phyloP scores from a whole-genome alignment of 92 coral and sea anemone species.

The Porites divaricata region DNA sequence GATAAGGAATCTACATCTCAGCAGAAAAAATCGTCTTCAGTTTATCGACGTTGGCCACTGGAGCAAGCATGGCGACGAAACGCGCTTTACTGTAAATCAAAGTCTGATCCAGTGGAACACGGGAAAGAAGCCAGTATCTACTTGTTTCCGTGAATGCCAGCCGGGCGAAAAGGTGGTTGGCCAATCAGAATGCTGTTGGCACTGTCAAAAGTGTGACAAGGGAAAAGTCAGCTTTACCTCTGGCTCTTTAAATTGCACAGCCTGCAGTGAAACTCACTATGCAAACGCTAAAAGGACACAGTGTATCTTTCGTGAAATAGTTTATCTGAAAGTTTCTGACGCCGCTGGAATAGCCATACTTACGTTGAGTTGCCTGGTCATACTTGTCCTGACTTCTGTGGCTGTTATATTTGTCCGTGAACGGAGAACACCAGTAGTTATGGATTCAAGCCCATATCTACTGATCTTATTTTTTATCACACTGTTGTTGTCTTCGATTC shows the following conservation, averaged over 20 bases:
- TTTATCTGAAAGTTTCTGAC: constrained; percentile 62
- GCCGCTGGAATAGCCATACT: constrained; percentile 77
- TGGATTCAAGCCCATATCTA: constrained; percentile 66
- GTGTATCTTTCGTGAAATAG: constrained; percentile 66
- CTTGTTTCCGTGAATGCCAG: constrained; percentile 85
- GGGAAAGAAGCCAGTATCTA: constrained; percentile 74
- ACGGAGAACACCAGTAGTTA: constrained; percentile 75
- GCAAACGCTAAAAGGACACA: constrained; percentile 71
- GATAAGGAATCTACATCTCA: constrained; percentile 73
- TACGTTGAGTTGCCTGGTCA: constrained; percentile 65
- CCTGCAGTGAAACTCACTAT: constrained; percentile 79
- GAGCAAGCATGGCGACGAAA: constrained; percentile 38
- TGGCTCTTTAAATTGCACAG: constrained; percentile 67
- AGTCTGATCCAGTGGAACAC: constrained; percentile 77
- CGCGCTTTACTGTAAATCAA: constrained; percentile 54
- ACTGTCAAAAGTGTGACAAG: constrained; percentile 92
- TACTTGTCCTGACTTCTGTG: constrained; percentile 56
- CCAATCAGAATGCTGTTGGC: constrained; percentile 96
- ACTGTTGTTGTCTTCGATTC: constrained; percentile 59
- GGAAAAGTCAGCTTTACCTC: constrained; percentile 77
- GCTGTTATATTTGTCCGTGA: constrained; percentile 52
- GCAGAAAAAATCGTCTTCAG: constrained; percentile 19
- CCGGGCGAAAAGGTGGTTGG: constrained; percentile 93
- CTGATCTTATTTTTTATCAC: constrained; percentile 60
- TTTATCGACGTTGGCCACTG: constrained; percentile 77